A percentile compares a stretch with the other conserved stretches of the same genome.
These are phyloP conservation scores for Metopolophium dirhodum DNA, from an alignment of 1,140 invertebrate species.

Conservation along the genomic window DNA sequence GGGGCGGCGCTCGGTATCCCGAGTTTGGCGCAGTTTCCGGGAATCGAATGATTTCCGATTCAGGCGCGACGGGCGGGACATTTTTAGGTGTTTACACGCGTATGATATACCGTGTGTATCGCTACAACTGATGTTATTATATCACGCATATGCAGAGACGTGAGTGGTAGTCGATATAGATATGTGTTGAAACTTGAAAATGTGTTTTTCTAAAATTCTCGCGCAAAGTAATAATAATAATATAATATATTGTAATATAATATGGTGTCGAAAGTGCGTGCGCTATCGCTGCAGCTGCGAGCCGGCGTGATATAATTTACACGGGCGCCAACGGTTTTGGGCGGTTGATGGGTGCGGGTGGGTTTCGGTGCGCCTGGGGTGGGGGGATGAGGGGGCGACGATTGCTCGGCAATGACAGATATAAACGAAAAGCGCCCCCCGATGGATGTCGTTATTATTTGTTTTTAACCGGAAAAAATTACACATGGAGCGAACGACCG, in stretches of 20 bases:
- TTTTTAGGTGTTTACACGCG: no score
- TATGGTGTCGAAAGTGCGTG: background rate
- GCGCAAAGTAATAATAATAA: background rate
- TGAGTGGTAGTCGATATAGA: no score
- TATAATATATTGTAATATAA: background rate
- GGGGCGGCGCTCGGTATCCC: no score
- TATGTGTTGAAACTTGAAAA: background rate
- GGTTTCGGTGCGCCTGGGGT: no score
- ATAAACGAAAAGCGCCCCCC: background rate
- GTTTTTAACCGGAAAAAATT: conserved; percentile 13
- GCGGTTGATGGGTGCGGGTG: no score
- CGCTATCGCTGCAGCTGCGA: background rate
- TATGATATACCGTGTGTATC: no score
- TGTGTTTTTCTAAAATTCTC: background rate
- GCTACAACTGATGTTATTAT: no score
- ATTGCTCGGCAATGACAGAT: background rate
- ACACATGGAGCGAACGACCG: background rate
- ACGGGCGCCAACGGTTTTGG: background rate
- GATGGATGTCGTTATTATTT: background rate
- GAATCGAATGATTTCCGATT: background rate
- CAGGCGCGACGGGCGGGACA: no score
- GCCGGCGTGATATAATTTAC: background rate
- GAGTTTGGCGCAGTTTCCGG: background rate
- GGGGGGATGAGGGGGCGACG: no score
- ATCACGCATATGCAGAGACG: no score